Base-by-base conservation (phyloP, 2,113 vertebrate genomes). In the Ifrita kowaldi region DNA sequence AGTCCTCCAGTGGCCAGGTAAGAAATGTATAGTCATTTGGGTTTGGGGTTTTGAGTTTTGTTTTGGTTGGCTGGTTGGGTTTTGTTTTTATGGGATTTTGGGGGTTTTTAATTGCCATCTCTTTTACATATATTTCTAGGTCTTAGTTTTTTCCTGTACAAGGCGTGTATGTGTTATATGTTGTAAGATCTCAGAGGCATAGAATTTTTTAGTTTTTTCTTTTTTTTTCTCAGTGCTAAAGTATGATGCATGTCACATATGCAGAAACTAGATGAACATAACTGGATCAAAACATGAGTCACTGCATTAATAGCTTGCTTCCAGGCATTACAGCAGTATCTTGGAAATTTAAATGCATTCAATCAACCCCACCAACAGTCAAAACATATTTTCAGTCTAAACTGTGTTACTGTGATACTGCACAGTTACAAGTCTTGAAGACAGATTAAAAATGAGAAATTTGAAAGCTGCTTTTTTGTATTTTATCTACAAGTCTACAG, bases 221-320 rank as follows among this genome's bases (percentile, higher is more conserved):
- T n/a, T 67, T 59, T 55, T 41, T 62, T 77, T 28, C 23, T 79
- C 73, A 44, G 4, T 73, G 39, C 47, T 62, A 46, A 27, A 74
- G 33, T 73, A 75, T 0, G 6, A 73, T 76, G 70, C 75, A 28
- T 87, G 47, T 86, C 52, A 84, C 60, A 60, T 74, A 63, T 41
- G 15, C 44, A 46, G 19, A 82, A 92, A 84, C 27, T 47, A 17
- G 27, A 90, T 64, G 47, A 90, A 83, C 8, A 22, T 79, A 90
- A 84, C 67, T 90, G 53, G 27, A 90, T 87, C 76, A 92, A 95
- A 95, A 91, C 23, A 56, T 71, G 68, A 90, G 42, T 96, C 80
- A 74, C 30, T 2, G 6, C 28, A 59, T 84, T 86, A 85, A 83
- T 83, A 88, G 24, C 50, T 64, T 1, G 10, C 84, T 95, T 87